Conservation (phyloP, 2,888 invertebrate genomes). For the Thyatira batis region DNA sequence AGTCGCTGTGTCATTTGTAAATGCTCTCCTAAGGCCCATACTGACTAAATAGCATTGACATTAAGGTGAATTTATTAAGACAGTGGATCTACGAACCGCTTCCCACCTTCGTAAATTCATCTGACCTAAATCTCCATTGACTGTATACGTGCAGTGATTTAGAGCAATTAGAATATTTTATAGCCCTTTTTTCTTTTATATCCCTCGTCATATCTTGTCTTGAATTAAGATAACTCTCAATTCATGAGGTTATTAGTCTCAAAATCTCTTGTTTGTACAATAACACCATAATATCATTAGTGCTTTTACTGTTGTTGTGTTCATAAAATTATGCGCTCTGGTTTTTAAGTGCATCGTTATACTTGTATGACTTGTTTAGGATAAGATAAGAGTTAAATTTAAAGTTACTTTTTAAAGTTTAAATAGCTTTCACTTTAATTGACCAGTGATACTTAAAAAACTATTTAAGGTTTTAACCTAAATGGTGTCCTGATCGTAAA, state of each 20-base stretch:
- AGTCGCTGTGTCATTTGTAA: no score
- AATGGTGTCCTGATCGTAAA: slow-evolving; percentile 57
- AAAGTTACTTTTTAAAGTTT: slow-evolving; percentile 46
- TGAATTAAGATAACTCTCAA: slow-evolving; percentile 19
- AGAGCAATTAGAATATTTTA: background rate
- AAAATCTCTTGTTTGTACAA: slow-evolving; percentile 52
- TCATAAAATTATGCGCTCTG: slow-evolving; percentile 50
- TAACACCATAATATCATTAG: slow-evolving; percentile 54
- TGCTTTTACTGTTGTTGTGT: slow-evolving; percentile 45
- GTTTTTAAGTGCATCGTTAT: slow-evolving; percentile 51
- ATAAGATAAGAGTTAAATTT: slow-evolving; percentile 57
- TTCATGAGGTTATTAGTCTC: slow-evolving; percentile 33
- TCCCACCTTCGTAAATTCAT: background rate
- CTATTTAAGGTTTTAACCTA: slow-evolving; percentile 51
- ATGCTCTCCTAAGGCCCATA: no score
- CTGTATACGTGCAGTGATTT: background rate
- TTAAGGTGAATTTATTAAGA: background rate
- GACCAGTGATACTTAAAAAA: slow-evolving; percentile 55
- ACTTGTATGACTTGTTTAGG: slow-evolving; percentile 43
- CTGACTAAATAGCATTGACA: background rate
- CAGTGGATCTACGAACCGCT: background rate
- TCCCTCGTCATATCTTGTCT: slow-evolving; percentile 7
- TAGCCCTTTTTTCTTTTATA: slow-evolving; percentile 3
- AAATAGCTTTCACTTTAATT: slow-evolving; percentile 65
- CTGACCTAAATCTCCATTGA: background rate